Percentiles rank a stretch among this genome's conserved stretches.
phyloP scores from a whole-genome alignment of 2,113 vertebrate genomes.

The Bombycilla garrulus region DNA sequence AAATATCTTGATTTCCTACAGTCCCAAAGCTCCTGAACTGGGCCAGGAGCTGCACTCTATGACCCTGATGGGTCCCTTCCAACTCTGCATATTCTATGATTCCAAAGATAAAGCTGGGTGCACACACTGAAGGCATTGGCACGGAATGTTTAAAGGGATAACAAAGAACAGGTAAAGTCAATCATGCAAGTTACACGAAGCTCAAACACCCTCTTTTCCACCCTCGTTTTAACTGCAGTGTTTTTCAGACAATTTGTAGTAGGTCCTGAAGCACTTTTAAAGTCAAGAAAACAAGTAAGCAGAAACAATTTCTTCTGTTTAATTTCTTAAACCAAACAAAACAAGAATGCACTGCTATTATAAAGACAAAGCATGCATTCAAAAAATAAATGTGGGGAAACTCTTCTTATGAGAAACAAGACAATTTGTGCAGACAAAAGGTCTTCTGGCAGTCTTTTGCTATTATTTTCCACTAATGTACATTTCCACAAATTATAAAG shows the following conservation, averaged over 20 bases:
- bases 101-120: background rate
- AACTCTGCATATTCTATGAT: background rate
- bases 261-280: background rate
- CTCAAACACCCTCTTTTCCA: background rate
- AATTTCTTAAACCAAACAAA: constrained; percentile 4
- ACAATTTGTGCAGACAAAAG: background rate
- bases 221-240: background rate
- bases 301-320: background rate
- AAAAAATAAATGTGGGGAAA: background rate
- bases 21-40: background rate
- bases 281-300: background rate
- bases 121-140: background rate
- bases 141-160: background rate
- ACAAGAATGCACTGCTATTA: background rate
- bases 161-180: rapidly evolving
- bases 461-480: constrained; percentile 15
- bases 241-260: background rate
- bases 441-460: background rate
- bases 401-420: background rate
- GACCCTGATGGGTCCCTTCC: background rate
- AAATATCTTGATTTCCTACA: background rate
- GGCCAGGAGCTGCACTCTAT: background rate
- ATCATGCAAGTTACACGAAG: background rate
- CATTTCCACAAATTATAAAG: background rate
- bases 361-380: background rate